phyloP scores from a whole-genome alignment of 2,797 vertebrate species.

The Phalloptychus januarius region DNA sequence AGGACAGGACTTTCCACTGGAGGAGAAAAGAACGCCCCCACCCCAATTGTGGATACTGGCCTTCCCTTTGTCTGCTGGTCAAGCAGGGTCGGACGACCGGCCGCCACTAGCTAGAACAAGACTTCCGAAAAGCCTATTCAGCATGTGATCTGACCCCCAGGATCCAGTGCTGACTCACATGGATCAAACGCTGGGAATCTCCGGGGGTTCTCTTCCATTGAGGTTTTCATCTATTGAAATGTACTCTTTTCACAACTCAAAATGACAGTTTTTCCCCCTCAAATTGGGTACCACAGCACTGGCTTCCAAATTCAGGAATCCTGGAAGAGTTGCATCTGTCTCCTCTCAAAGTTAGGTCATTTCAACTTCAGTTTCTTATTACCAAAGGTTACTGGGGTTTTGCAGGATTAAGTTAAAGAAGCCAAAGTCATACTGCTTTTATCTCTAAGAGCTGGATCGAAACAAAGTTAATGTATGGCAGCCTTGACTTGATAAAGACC shows the following conservation, averaged over 20 bases:
- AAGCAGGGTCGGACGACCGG: slow-evolving; percentile 80
- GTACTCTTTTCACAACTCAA: slow-evolving; percentile 51
- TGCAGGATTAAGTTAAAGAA: slow-evolving; percentile 28
- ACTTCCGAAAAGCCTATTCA: slow-evolving; percentile 86
- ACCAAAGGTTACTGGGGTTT: slow-evolving; percentile 17
- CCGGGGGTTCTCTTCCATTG: slow-evolving; percentile 57
- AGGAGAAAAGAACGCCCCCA: slow-evolving; percentile 61
- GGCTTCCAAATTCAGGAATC: slow-evolving; percentile 39
- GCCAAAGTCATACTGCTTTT: slow-evolving; percentile 33
- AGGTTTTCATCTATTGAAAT: slow-evolving; percentile 69
- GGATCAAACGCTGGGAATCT: slow-evolving; percentile 82
- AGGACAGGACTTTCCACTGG: slow-evolving; percentile 73
- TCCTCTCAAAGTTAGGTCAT: slow-evolving; percentile 21
- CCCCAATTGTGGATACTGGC: slow-evolving; percentile 76
- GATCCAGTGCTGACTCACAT: slow-evolving; percentile 78
- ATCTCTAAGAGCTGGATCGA: slow-evolving; percentile 32
- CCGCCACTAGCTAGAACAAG: slow-evolving; percentile 78
- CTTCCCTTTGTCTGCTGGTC: slow-evolving; percentile 80
- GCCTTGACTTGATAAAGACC: slow-evolving; percentile 14
- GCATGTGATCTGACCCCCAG: slow-evolving; percentile 79
- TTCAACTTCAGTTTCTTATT: slow-evolving; percentile 13
- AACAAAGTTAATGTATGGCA: slow-evolving; percentile 32
- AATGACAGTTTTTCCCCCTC: slow-evolving; percentile 47
- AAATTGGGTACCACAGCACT: slow-evolving; percentile 39
- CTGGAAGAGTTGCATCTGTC: slow-evolving; percentile 23